These are phyloP conservation scores for Helogale parvula DNA, from an alignment of 2,113 vertebrate genomes.

Conservation along the genomic window DNA sequence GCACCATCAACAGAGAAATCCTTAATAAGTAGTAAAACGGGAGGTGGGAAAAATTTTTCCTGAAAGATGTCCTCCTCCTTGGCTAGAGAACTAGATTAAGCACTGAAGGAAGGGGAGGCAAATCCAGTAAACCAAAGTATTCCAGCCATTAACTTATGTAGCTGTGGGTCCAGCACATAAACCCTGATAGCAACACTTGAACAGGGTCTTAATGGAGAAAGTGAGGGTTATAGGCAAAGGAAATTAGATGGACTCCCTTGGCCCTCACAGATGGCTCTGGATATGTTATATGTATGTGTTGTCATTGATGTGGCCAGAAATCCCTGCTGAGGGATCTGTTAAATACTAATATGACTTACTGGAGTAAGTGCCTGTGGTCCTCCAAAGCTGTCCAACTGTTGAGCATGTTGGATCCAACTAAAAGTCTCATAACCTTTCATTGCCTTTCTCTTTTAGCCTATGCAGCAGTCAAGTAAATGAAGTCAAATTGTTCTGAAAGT, in stretches of 20 bases:
- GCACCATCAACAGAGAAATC: not conserved
- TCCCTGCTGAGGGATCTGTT: slow-evolving; percentile 25
- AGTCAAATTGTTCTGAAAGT: slow-evolving; percentile 42
- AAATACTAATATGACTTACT: slow-evolving; percentile 58
- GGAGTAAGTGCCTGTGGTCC: slow-evolving; percentile 50
- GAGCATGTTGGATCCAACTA: slow-evolving; percentile 30
- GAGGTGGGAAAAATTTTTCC: not conserved
- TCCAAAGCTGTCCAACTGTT: slow-evolving; percentile 1
- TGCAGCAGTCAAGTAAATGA: not conserved
- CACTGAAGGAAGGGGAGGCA: not conserved
- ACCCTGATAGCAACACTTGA: not conserved
- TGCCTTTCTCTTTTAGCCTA: slow-evolving; percentile 64
- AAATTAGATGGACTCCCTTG: slow-evolving; percentile 50
- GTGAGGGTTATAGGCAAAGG: not conserved
- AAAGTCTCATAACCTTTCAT: slow-evolving; percentile 21
- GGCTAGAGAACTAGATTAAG: not conserved
- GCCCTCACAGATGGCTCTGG: slow-evolving; percentile 66
- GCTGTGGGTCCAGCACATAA: not conserved
- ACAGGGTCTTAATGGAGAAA: not conserved
- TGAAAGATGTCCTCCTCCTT: not conserved
- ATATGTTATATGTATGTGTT: slow-evolving; percentile 29
- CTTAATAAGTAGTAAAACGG: not conserved
- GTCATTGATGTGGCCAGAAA: slow-evolving; percentile 41
- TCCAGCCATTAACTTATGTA: not conserved
- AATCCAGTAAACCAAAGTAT: not conserved